Percentiles rank a stretch among this genome's conserved stretches.
These are phyloP conservation scores for Nicator chloris DNA, from an alignment of 2,113 vertebrate genomes.

Conservation along the genomic window DNA sequence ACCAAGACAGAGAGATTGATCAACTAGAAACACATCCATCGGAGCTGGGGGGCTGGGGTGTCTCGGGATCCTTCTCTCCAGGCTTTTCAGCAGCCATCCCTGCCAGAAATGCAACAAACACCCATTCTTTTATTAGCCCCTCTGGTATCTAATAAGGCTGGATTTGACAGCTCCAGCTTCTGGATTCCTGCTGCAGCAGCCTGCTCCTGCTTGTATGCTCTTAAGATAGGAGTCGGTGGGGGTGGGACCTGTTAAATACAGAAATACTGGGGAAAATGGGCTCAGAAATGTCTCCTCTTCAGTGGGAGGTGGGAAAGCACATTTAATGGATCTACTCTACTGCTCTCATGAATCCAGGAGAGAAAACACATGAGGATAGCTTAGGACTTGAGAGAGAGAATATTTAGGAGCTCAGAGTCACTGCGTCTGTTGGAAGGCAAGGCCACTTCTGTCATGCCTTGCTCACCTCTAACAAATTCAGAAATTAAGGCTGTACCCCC, in stretches of 20 bases:
- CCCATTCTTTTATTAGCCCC: constrained; percentile 46
- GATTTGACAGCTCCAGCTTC: background rate
- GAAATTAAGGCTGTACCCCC: background rate
- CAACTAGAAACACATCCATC: background rate
- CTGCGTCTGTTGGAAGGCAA: background rate
- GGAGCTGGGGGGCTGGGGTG: constrained; percentile 5
- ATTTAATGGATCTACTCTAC: background rate
- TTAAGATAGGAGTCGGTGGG: background rate
- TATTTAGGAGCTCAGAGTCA: background rate
- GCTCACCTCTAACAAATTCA: background rate
- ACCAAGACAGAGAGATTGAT: background rate
- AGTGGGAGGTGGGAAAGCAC: background rate
- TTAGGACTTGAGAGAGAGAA: background rate
- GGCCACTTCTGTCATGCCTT: background rate
- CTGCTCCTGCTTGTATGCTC: background rate
- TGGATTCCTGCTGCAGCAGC: constrained; percentile 24
- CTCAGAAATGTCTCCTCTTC: background rate
- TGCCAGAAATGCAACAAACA: constrained; percentile 31
- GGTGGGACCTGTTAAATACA: background rate
- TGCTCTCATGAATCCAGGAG: background rate
- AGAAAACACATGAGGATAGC: background rate
- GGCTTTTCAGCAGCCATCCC: constrained; percentile 49
- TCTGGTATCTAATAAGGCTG: background rate
- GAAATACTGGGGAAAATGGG: background rate
- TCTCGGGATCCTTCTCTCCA: background rate